phyloP scores from a whole-genome alignment of 2,113 vertebrate species.

The Rhombomys opimus region DNA sequence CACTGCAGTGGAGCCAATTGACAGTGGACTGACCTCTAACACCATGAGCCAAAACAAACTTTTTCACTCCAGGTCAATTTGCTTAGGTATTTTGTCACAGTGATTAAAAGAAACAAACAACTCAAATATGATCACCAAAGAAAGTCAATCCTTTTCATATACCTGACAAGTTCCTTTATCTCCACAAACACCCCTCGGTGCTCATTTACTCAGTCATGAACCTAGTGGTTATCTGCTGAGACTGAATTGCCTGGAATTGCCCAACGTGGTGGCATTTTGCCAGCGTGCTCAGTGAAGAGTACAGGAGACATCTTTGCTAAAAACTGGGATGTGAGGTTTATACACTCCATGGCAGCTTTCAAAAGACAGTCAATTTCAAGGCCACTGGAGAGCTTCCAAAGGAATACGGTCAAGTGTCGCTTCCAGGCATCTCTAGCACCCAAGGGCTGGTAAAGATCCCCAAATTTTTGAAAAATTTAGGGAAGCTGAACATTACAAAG shows the following conservation, averaged over 20 bases:
- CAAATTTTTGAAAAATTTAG: neutral
- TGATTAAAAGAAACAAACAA: neutral
- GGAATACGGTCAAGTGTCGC: neutral
- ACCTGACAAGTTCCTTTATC: neutral
- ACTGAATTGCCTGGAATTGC: neutral
- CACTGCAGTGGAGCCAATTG: too few relatives aligned
- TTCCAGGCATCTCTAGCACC: neutral
- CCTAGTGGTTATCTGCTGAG: too few relatives aligned
- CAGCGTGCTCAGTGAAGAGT: neutral
- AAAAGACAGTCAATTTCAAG: neutral
- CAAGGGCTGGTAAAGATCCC: neutral
- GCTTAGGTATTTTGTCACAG: neutral
- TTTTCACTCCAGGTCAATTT: neutral
- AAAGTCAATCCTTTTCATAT: neutral
- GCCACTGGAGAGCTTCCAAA: neutral
- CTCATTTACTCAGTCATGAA: too few relatives aligned
- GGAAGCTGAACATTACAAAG: too few relatives aligned
- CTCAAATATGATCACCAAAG: neutral
- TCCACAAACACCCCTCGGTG: rapidly evolving
- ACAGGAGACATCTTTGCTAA: rapidly evolving
- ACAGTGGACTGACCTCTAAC: neutral
- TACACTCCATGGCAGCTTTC: neutral
- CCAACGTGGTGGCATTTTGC: rapidly evolving
- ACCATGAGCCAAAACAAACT: neutral
- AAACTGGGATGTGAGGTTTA: too few relatives aligned